Evolutionary conservation across 2,113 vertebrate genomes (phyloP), one percentile per base, ranked within the genome.

Genomic region (Mobula birostris): DNA sequence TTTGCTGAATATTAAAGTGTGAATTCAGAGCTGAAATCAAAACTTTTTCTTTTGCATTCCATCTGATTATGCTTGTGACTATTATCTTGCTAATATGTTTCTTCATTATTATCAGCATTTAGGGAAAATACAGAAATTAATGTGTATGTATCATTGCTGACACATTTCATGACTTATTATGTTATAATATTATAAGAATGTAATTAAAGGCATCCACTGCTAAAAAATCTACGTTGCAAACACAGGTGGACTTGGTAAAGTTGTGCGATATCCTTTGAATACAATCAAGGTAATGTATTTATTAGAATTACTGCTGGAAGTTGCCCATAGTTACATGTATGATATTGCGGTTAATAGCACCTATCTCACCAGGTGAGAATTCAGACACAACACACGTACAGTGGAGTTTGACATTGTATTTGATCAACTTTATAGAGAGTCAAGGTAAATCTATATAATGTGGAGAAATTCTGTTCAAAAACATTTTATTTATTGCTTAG

Each of bases 251-350:
- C 97, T 97, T 77, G 97, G 98, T 29, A 97, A 97, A 94, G 97
- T 97, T 0, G 97, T 98, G 94, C 98, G 98, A 63, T 98, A 98
- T 94, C 98, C 98, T 0, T 95, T 98, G 96, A 98, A 98, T 94
- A 98, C 98, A 0, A 96, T 98, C 74, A 98, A 98, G 98, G 98
- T 98, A 96, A 24, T 56, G 40, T 93, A 76, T 93, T 21, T 74
- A 93, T 74, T 74, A 48, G 70, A 24, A 9, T 40, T 93, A 32
- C 36, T 48, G 85, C 8, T 70, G 48, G 68, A 48, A 74, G 27
- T 0, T 93, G 3, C 66, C 92, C 95, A 91, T 56, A 94, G 94
- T 66, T 56, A 40, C 72, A 27, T 2, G 58, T 27, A 63, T 94
- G 90, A 95, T 14, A 56, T 56, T 48, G 36, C 24, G 76, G 91